Evolutionary conservation across 2,113 vertebrate genomes (phyloP).

Genomic region (Crotophaga sulcirostris): DNA sequence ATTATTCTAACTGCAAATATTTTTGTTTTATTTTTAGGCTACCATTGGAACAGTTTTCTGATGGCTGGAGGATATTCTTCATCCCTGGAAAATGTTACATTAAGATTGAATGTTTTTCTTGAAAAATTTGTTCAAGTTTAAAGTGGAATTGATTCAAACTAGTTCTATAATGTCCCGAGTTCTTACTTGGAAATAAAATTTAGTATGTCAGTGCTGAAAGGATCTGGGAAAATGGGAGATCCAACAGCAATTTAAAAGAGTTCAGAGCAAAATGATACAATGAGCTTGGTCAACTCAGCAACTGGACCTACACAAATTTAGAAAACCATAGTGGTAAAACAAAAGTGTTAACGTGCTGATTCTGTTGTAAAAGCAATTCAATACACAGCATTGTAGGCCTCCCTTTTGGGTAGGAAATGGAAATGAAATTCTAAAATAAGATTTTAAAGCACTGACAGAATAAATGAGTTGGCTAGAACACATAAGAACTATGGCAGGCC

Average conservation of each 20-base stretch:
- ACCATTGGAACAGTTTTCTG: background rate
- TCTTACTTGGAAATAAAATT: background rate
- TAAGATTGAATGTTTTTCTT: background rate
- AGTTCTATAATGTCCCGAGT: background rate
- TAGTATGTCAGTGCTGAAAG: background rate
- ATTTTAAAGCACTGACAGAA: background rate
- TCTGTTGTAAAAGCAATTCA: background rate
- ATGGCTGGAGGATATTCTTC: background rate
- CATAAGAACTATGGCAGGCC: background rate
- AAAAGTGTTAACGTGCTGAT: background rate
- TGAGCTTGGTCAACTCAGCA: background rate
- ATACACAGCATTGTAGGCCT: background rate
- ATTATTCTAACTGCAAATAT: background rate
- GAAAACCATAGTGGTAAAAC: background rate
- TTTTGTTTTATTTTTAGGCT: conserved; percentile 4
- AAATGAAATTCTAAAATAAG: background rate
- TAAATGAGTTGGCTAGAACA: background rate
- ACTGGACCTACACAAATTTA: background rate
- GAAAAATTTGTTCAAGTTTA: background rate
- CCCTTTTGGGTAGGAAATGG: background rate
- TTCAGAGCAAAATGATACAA: background rate
- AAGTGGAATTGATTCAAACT: background rate
- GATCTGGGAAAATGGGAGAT: background rate
- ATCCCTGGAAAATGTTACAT: background rate
- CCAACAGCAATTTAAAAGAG: background rate